Evolutionary conservation across 2,113 vertebrate genomes (phyloP).

Genomic region (Otis tarda): DNA sequence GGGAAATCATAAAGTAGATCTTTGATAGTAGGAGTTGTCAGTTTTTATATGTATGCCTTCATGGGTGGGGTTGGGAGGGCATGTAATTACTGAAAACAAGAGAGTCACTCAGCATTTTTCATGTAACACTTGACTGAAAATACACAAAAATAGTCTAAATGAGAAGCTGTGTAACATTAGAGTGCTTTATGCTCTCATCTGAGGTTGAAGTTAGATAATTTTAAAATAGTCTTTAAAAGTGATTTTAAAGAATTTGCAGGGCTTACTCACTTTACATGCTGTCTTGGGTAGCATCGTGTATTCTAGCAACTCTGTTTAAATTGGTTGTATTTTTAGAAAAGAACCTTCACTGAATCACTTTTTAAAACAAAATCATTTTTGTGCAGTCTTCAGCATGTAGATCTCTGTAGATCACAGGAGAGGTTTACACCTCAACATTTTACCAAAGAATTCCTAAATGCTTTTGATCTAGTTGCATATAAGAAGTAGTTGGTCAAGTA

Average conservation of each 20-base stretch:
- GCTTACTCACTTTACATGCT: neutral
- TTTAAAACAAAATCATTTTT: neutral
- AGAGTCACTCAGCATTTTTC: neutral
- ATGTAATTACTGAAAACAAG: neutral
- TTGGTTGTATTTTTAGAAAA: neutral
- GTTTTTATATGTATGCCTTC: neutral
- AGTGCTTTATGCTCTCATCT: neutral
- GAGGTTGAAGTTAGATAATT: neutral
- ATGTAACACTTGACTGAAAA: neutral
- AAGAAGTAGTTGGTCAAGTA: neutral
- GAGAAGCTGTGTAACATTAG: neutral
- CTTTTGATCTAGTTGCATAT: neutral
- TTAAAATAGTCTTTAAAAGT: neutral
- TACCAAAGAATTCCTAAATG: neutral
- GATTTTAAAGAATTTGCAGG: neutral
- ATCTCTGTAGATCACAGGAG: neutral
- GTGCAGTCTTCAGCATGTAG: neutral
- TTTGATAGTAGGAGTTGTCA: neutral
- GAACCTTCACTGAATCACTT: neutral
- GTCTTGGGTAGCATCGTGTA: neutral
- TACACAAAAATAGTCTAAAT: neutral
- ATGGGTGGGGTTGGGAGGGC: neutral
- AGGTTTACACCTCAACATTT: neutral
- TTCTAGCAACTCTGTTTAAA: neutral
- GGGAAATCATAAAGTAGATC: neutral